Evolutionary conservation across 2,888 invertebrate genomes (phyloP).

Genomic region (Brenthis hecate): DNA sequence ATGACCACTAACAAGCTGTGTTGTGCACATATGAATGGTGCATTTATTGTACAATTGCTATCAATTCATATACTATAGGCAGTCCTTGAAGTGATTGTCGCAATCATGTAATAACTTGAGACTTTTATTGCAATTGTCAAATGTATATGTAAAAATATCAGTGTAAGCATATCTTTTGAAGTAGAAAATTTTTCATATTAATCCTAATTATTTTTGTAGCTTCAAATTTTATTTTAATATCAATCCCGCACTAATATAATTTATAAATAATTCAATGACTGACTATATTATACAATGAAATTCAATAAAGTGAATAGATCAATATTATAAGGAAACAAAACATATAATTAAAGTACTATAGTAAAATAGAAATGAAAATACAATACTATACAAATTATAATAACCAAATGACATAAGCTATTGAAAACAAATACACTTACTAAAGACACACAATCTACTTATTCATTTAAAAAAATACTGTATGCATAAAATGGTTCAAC

Average conservation of each 20-base stretch:
- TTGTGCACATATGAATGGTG: not conserved
- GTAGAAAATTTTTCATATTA: not conserved
- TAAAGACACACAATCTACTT: conserved; percentile 18
- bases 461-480: conserved; percentile 16
- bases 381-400: not conserved
- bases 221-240: not conserved
- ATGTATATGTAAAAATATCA: no score
- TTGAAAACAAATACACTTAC: conserved; percentile 7
- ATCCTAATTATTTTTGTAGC: not conserved
- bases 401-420: conserved; percentile 4
- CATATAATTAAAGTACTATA: no score
- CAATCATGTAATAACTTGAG: no score
- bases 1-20: conserved; percentile 4
- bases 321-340: no score
- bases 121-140: no score
- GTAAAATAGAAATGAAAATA: not conserved
- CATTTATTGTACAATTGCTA: conserved; percentile 3
- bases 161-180: not conserved
- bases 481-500: conserved; percentile 37
- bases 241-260: not conserved
- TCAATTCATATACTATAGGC: conserved; percentile 3
- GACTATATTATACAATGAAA: not conserved
- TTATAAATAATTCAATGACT: not conserved
- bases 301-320: not conserved
- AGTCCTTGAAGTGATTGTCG: not conserved